Conservation (phyloP, 2,797 vertebrate species). For the Cossypha heuglini region DNA sequence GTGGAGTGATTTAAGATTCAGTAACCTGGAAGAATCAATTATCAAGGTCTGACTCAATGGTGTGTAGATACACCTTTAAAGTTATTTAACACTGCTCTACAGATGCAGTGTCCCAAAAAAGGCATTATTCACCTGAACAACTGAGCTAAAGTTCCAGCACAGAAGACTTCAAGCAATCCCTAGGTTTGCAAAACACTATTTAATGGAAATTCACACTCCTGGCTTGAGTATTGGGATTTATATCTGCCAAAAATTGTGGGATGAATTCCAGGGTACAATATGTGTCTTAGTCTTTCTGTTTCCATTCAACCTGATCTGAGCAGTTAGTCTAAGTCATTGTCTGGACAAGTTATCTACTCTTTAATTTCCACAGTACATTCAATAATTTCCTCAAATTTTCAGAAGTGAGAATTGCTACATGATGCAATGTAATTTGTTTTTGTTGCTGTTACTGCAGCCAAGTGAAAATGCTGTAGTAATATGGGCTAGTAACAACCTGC, state of each 20-base stretch:
- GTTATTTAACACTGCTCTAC: background rate
- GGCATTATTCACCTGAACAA: background rate
- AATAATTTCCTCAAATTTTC: background rate
- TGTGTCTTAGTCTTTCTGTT: background rate
- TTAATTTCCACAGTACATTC: background rate
- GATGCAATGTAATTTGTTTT: background rate
- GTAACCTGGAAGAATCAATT: background rate
- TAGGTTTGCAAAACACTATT: background rate
- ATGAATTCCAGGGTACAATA: background rate
- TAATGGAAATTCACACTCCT: slow-evolving; percentile 12
- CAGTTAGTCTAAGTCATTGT: background rate
- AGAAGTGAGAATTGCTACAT: background rate
- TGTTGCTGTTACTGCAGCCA: background rate
- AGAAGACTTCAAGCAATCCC: background rate
- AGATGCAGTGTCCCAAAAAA: background rate
- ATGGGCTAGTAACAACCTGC: background rate
- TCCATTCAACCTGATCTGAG: background rate
- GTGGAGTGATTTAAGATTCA: background rate
- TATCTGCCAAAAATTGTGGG: background rate
- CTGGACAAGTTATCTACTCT: background rate
- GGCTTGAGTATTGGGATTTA: background rate
- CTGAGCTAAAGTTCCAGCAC: background rate
- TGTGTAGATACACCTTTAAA: background rate
- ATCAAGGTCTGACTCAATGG: background rate
- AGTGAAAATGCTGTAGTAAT: background rate